Base-by-base conservation (phyloP, 2,888 invertebrate genomes). In the Drosophila suboccidentalis region DNA sequence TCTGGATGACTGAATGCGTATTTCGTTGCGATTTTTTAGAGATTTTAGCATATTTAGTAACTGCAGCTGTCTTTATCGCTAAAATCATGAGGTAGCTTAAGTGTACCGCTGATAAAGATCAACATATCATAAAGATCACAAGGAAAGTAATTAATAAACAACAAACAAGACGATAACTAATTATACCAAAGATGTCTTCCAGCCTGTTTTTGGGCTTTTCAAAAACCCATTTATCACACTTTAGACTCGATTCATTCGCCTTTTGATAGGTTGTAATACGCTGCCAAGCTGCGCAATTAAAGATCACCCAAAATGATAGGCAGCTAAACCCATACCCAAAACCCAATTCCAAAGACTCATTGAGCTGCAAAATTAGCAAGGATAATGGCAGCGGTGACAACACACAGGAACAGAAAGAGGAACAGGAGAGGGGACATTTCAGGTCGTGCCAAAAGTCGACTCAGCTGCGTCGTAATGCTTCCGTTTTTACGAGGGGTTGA, bases 211-310 rank as follows among this genome's bases (percentile, higher is more conserved):
- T 49, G 57, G 66, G 11, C 50, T 57, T 77, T 78, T 90, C 82
- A 91, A 91, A 90, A 87, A 75, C 66, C 32, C 90, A 91, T 90
- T 89, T 82, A 91, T 90, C 91, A 91, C 88, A 86, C 86, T 84
- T 79, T 82, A 74, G 71, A 61, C 62, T 63, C 58, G 59, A 51
- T 54, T 41, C 8, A 58, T 46, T 49, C 70, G 71, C 68, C 66
- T 57, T 19, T 63, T 76, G 58, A 58, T 58, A 71, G 80, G 71
- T 76, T 82, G 87, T 87, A 87, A 90, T 85, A 68, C 87, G 71
- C 75, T 77, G 67, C 71, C 82, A 80, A 80, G 82, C 84, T 85
- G 86, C 87, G 86, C 89, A 90, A 89, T 90, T 84, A 87, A 85
- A 80, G 82, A 83, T 82, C 80, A 75, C 64, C 72, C 61, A 47